These are phyloP conservation scores for Origma solitaria DNA, from an alignment of 2,113 vertebrate species.

Conservation along the genomic window DNA sequence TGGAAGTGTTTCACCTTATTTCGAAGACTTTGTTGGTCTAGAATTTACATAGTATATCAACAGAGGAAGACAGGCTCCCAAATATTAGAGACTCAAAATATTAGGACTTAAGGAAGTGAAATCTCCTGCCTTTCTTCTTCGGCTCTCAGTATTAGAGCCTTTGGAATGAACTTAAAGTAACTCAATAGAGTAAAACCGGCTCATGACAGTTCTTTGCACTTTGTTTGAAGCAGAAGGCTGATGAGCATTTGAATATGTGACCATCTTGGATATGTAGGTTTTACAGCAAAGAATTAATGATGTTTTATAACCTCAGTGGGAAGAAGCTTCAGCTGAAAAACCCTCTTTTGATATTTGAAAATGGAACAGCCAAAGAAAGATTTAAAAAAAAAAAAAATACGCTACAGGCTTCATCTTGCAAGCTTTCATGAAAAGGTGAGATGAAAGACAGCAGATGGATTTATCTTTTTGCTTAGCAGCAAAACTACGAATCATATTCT, in stretches of 20 bases:
- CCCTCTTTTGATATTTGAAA: slow-evolving; percentile 61
- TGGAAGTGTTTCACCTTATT: neutral
- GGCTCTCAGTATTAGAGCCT: neutral
- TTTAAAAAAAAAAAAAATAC: neutral
- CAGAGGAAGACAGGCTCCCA: neutral
- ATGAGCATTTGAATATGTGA: slow-evolving; percentile 14
- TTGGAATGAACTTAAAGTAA: neutral
- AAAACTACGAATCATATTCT: slow-evolving; percentile 64
- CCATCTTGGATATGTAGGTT: slow-evolving; percentile 31
- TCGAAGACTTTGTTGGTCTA: neutral
- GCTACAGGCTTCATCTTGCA: slow-evolving; percentile 53
- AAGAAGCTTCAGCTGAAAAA: slow-evolving; percentile 47
- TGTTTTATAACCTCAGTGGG: slow-evolving; percentile 45
- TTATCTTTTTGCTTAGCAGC: slow-evolving; percentile 69
- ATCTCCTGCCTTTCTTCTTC: neutral
- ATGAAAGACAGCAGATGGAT: slow-evolving; percentile 72
- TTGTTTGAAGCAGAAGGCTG: slow-evolving; percentile 12
- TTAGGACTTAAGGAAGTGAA: neutral
- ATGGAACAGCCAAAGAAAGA: slow-evolving; percentile 51
- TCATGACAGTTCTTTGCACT: neutral
- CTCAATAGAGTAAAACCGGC: neutral
- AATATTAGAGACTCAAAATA: neutral
- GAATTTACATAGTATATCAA: neutral
- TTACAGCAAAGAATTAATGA: slow-evolving; percentile 54
- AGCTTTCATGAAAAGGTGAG: slow-evolving; percentile 65